Base-by-base conservation (phyloP, 1,140 invertebrate species). In the Andrena cerasifolii region DNA sequence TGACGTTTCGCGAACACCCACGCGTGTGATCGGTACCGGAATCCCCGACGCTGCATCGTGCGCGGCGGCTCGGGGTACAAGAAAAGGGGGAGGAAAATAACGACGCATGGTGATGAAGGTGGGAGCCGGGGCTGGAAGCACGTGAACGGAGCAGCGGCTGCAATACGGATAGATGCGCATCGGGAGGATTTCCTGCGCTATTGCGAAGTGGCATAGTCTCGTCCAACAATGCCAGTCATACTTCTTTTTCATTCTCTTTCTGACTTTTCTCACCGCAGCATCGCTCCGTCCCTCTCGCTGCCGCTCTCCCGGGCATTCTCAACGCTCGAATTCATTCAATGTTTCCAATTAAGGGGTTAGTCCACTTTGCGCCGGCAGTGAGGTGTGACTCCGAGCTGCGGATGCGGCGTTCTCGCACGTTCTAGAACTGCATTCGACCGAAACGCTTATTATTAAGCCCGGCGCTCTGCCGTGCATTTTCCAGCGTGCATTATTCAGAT, bases 271-370 rank as follows among this genome's bases (percentile, higher is more conserved):
- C 51, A 65, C 45, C 51, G 24, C 54, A 31, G 21, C n/a, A n/a
- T n/a, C n/a, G n/a, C n/a, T n/a, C n/a, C n/a, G 28, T 45, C 59
- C 26, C 51, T 53, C 54, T 56, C 54, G 53, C 45, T 61, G 24
- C 26, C 53, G 73, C 53, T 67, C 75, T 51, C n/a, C n/a, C 26
- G 43, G 28, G 40, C 31, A 43, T 51, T 71, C 45, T 43, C n/a
- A 40, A 76, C 80, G 74, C 71, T 82, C 83, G 75, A 85, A 85
- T 86, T 80, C 83, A 83, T 83, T 85, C 83, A 78, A 78, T 79
- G 68, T 85, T 86, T 78, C 76, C 84, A 85, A 85, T 86, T 86
- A 84, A 83, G 78, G 81, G 78, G 81, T 86, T 86, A 78, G 85
- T 77, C 82, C 84, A 86, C 78, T 86, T 86, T 86, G 79, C 79